Base-by-base conservation (phyloP, 1,140 invertebrate genomes). In the Drosophila lacertosa region DNA sequence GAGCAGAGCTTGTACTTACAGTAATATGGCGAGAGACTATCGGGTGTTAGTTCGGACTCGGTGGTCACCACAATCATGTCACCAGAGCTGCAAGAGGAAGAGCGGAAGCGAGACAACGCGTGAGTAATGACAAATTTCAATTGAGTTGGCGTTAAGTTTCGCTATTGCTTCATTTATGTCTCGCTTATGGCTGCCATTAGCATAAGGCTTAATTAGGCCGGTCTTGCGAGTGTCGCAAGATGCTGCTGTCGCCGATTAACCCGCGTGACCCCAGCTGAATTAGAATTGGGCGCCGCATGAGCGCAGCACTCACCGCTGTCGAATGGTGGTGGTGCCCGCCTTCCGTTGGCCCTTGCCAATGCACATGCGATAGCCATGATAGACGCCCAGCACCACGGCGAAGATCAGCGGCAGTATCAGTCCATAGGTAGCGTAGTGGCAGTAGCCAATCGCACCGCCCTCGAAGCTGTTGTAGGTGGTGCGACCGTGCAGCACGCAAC, bases 291-390 rank as follows among this genome's bases (percentile, higher is more conserved):
- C 26, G 26, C 6, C 6, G 6, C 6, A 29, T 29, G 6, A 29
- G 26, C 26, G 26, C 33, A 13, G n/a, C 33, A 91, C 91, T 92
- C 83, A 93, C 93, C 93, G 93, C 90, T 94, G 93, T 69, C 92
- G 90, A 54, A 93, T 91, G 22, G 91, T 90, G 47, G 92, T 92
- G 7, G 92, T 92, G 90, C 69, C 93, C 84, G 78, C 91, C 89
- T 84, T 93, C 89, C 91, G 93, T 91, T 89, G 92, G 70, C 51
- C 93, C 69, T 89, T 92, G 62, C 92, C 92, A 20, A 95, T 94
- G 77, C 93, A 95, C 42, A 93, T 93, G 80, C 94, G 93, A 71
- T 94, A 94, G 59, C 94, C 93, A 74, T 96, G 95, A 78, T 94
- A 95, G 22, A 93, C 70, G 3, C 92, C 92, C 82, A 95, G 92